Evolutionary conservation across 2,888 invertebrate species (phyloP), one percentile per base, ranked within the genome.

Genomic region (Hirudinaria manillensis): DNA sequence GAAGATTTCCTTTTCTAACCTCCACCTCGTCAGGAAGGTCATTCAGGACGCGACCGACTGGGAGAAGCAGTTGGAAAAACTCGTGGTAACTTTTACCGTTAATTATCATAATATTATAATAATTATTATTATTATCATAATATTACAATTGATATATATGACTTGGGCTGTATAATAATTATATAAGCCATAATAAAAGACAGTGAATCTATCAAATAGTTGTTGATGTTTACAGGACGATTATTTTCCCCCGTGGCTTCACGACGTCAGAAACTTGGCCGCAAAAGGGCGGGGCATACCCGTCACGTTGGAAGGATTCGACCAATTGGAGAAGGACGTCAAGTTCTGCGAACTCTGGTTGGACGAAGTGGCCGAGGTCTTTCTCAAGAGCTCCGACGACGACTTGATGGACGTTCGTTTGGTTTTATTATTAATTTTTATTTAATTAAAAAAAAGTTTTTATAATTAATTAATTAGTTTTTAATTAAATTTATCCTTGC

Each of bases 321-420:
- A 45, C 70, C 38, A 34, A 70, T 70, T 70, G 27, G 70, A 70
- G 38, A 45, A 4, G n/a, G 70, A 70, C 38, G 27, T 70, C 27
- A 34, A 70, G 38, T 1, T 27, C 6, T 24, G 36, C 27, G 70
- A 70, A 27, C 38, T 21, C 2, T 70, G 70, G 70, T 45, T 70
- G 38, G 70, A 4, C n/a, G n/a, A 70, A 38, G n/a, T 38, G 38
- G n/a, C 70, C n/a, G 21, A 70, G 51, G 21, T 38, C 3, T 70
- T 70, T 27, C 21, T 45, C 2, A 70, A 70, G 36, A 21, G 24
- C 3, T 61, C 61, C 24, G n/a, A 61, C 7, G 45, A 24, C 19
- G 70, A 70, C n/a, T 27, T 70, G 70, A 34, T 70, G n/a, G 70
- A 70, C 16, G 70, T 70, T 32, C 6, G 29, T 36, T 24, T 7